These are phyloP conservation scores for Myathropa florea DNA, from an alignment of 2,888 invertebrate species.

Conservation along the genomic window DNA sequence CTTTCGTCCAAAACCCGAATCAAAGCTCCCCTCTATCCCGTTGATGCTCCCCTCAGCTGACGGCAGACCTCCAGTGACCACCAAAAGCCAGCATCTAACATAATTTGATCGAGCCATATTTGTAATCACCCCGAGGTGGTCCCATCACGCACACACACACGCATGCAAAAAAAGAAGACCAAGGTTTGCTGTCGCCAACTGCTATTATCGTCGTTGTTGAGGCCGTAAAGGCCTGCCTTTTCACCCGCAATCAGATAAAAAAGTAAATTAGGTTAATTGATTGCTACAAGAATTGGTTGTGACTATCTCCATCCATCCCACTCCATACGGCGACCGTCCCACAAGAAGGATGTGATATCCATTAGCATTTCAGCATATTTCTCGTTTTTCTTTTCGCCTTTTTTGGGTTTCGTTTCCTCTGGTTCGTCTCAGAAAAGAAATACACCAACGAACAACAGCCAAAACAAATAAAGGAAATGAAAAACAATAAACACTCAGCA, in stretches of 20 bases:
- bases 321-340: neutral
- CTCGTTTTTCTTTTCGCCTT: slow-evolving; percentile 3
- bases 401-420: slow-evolving; percentile 32
- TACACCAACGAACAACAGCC: neutral
- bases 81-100: neutral
- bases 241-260: slow-evolving; percentile 44
- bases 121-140: neutral
- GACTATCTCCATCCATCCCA: slow-evolving; percentile 12
- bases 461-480: slow-evolving; percentile 53
- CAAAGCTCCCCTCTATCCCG: neutral
- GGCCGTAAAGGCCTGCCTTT: neutral
- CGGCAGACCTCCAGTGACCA: neutral
- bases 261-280: slow-evolving; percentile 65
- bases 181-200: neutral
- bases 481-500: slow-evolving; percentile 69
- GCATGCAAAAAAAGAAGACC: neutral
- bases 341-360: slow-evolving; percentile 49
- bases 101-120: neutral
- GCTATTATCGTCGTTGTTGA: neutral
- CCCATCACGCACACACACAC: neutral
- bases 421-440: slow-evolving; percentile 34
- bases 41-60: neutral
- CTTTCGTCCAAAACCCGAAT: slow-evolving; percentile 30
- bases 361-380: slow-evolving; percentile 45
- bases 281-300: slow-evolving; percentile 50